Base-by-base conservation (phyloP, 2,888 invertebrate genomes). In the Julus scanicus region DNA sequence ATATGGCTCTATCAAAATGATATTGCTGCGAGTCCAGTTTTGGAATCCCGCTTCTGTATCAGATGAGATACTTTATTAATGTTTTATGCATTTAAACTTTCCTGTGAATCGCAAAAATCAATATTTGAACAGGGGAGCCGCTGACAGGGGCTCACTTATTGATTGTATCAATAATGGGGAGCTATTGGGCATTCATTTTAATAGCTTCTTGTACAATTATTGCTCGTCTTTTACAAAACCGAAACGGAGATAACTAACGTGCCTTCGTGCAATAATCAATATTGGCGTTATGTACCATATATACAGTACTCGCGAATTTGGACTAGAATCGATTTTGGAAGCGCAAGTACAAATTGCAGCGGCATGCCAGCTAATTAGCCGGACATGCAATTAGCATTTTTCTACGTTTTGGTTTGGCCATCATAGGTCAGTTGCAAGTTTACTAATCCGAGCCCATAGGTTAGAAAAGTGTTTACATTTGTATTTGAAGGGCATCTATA, bases 171-270 rank as follows among this genome's bases (percentile, higher is more conserved):
- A 80, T 80, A 80, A 80, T 80, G 80, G 80, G 80, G 37, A 37
- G 80, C 80, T 80, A 80, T 80, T 80, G 80, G 80, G 80, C 80
- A 80, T 80, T 80, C 80, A 20, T 80, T 80, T 80, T 80, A 80
- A 80, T 37, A 80, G 80, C 80, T 37, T 80, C 80, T 80, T 80
- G 11, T 80, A 80, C 80, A 80, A 80, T 80, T 80, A 80, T 80
- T 80, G 80, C 80, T 37, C 29, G 80, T 80, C 80, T 80, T 80
- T 37, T 80, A 20, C 80, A 80, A 29, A 80, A 80, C 37, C 80
- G 20, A 80, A 80, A 80, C 80, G 80, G 29, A 20, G 20, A 71
- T 71, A 71, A 20, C 63, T 71, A 20, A 71, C 20, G 57, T 6
- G 29, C 37, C 20, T 29, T 8, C 29, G 71, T 29, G 37, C 80